Percentiles rank a stretch among this genome's conserved stretches.
phyloP scores from a whole-genome alignment of 2,797 vertebrate species.

The Florisuga fusca region DNA sequence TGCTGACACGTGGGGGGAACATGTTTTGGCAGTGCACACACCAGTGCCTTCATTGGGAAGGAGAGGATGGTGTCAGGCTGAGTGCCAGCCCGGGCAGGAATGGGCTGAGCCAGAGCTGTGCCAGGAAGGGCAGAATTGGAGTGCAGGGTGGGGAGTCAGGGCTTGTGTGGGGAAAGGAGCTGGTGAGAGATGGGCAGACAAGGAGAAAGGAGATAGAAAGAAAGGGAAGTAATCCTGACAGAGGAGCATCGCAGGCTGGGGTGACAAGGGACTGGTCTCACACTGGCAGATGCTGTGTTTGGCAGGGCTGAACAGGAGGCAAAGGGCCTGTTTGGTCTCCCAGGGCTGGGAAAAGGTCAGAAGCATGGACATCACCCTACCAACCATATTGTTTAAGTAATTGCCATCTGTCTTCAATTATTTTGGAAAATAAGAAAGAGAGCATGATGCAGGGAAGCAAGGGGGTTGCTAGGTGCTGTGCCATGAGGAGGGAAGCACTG shows the following conservation, averaged over 20 bases:
- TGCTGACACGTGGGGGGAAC: background rate
- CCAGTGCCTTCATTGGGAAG: background rate
- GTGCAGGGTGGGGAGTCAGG: rapidly evolving
- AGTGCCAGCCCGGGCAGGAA: background rate
- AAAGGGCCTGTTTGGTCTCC: background rate
- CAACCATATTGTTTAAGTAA: background rate
- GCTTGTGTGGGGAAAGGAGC: background rate
- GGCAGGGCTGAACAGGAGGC: background rate
- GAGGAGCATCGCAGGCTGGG: background rate
- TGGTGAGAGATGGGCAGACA: rapidly evolving
- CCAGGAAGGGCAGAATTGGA: rapidly evolving
- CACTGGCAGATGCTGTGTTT: background rate
- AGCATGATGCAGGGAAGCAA: background rate
- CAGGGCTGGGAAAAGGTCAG: background rate
- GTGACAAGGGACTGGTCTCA: background rate
- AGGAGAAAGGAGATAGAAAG: rapidly evolving
- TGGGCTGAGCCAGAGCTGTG: rapidly evolving
- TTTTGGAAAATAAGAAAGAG: background rate
- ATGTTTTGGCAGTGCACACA: rapidly evolving
- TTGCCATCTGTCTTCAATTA: background rate
- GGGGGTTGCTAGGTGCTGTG: background rate
- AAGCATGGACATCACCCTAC: background rate
- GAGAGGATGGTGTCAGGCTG: background rate
- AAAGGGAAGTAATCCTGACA: background rate
- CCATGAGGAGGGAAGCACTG: background rate